Evolutionary conservation across 2,888 invertebrate genomes (phyloP), one percentile per base, ranked within the genome.

Genomic region (Scaptomyza caliginosa): DNA sequence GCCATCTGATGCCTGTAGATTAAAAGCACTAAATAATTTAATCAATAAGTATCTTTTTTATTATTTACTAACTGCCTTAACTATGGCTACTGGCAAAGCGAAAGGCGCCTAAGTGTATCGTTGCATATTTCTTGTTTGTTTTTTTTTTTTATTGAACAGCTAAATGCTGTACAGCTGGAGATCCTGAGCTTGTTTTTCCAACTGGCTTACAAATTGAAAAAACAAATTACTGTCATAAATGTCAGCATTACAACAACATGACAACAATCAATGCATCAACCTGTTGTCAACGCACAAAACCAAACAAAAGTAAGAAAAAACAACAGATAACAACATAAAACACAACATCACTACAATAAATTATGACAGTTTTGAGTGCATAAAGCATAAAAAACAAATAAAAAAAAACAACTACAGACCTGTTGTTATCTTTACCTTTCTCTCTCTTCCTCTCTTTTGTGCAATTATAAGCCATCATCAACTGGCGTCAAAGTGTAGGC

Each of bases 191-290:
- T 64, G 58, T 74, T 69, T 58, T 56, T 38, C 40, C 42, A 54
- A 59, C 65, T 69, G 51, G 68, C 67, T 77, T 63, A 86, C 84
- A 81, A 86, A 86, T 81, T 81, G 72, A 67, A 81, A 81, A 86
- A 86, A 84, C 81, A 81, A 81, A 81, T 81, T 81, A 81, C 81
- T 86, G 86, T 81, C 81, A 81, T 81, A 81, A 84, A 80, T 66
- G 81, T 86, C 81, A 86, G 67, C 85, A 86, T 80, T 81, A 77
- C 81, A 74, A 84, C 77, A 74, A 81, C 69, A 62, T 67, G 77
- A 77, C 85, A 74, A 69, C 81, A 80, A 84, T 86, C 81, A 77
- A 81, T 86, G 80, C 86, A 80, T 74, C 85, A 86, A 79, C 73
- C 65, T 76, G 71, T 77, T 77, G 81, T 83, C 77, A 76, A 45